These are phyloP conservation scores for Drosophila mauritiana DNA, from an alignment of 1,140 invertebrate species.

Conservation along the genomic window DNA sequence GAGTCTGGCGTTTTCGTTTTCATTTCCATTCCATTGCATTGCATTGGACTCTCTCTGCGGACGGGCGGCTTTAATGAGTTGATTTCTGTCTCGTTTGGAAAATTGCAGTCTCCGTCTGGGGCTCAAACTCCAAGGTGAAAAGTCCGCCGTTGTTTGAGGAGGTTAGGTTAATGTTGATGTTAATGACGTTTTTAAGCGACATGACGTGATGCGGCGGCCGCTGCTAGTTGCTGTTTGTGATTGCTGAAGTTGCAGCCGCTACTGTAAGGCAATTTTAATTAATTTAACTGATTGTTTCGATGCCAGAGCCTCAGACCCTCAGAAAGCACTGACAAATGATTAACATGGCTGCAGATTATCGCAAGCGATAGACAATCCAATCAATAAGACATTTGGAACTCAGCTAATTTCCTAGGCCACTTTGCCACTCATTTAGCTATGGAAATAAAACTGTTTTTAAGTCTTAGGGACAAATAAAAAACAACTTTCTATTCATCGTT, in stretches of 20 bases:
- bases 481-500: too few relatives aligned
- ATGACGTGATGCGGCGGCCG: slow-evolving; percentile 55
- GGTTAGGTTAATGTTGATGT: slow-evolving; percentile 71
- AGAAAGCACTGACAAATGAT: slow-evolving; percentile 21
- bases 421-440: too few relatives aligned
- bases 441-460: too few relatives aligned
- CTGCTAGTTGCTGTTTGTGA: slow-evolving; percentile 16
- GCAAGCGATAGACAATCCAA: slow-evolving; percentile 18
- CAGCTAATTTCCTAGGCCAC: neutral
- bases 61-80: slow-evolving; percentile 44
- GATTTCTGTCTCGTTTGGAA: slow-evolving; percentile 50
- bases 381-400: neutral
- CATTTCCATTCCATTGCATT: slow-evolving; percentile 45
- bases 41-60: slow-evolving; percentile 42
- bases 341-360: slow-evolving; percentile 23
- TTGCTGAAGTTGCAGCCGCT: slow-evolving; percentile 17
- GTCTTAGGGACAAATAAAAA: too few relatives aligned
- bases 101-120: slow-evolving; percentile 30
- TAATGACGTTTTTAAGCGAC: slow-evolving; percentile 74
- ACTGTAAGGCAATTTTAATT: slow-evolving; percentile 37
- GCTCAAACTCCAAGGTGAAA: slow-evolving; percentile 60
- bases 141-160: slow-evolving; percentile 62
- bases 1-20: slow-evolving; percentile 34
- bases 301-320: slow-evolving; percentile 14
- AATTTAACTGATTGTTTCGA: slow-evolving; percentile 26